Conservation (phyloP, 2,888 invertebrate species). For the Acanthacorydalis orientalis region DNA sequence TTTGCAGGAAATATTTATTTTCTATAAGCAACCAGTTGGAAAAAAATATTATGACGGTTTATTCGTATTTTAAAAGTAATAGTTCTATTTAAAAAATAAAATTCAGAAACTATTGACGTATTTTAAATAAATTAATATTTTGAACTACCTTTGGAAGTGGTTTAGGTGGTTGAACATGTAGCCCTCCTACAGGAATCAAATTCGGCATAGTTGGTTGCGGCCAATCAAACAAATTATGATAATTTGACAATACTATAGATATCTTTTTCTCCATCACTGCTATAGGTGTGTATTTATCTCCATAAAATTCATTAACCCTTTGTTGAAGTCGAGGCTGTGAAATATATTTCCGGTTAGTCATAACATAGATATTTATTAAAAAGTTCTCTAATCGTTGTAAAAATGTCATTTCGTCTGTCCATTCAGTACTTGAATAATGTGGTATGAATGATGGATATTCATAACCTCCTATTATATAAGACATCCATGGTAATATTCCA, state of each 20-base stretch:
- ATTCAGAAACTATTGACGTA: no score
- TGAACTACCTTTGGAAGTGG: conserved; percentile 15
- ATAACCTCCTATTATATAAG: background rate
- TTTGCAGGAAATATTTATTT: no score
- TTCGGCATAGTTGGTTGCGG: conserved; percentile 19
- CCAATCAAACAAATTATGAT: conserved; percentile 18
- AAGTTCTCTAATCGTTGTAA: conserved; percentile 1
- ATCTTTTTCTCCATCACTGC: conserved; percentile 16
- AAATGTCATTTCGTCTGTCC: conserved; percentile 2
- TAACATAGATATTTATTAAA: background rate
- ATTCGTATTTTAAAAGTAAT: no score
- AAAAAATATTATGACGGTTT: no score
- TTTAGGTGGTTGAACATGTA: conserved; percentile 17
- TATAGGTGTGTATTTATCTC: conserved; percentile 4
- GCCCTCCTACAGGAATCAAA: conserved; percentile 17
- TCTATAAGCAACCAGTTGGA: no score
- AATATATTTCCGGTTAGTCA: background rate
- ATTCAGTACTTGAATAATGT: background rate
- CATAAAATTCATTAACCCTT: background rate
- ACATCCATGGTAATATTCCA: background rate
- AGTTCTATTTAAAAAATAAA: no score
- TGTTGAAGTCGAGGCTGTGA: background rate
- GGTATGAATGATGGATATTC: conserved; percentile 1
- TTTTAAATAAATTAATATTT: background rate
- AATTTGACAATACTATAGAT: conserved; percentile 19